Percentiles rank a stretch among this genome's conserved stretches.
Conservation (phyloP, 2,888 invertebrate species). For the Oscheius sp. region DNA sequence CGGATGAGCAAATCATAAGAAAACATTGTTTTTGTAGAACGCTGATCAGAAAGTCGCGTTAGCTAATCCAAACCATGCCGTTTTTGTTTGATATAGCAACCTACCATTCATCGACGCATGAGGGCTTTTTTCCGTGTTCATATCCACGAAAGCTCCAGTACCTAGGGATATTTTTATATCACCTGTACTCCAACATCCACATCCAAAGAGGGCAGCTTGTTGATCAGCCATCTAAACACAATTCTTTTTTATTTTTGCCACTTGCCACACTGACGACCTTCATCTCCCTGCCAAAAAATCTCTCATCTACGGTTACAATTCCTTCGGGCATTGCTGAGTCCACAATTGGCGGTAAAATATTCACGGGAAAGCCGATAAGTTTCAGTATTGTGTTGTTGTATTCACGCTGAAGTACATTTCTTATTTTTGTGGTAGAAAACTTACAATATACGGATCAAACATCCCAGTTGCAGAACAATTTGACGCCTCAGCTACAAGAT, state of each 20-base stretch:
- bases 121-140: slow-evolving; percentile 82
- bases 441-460: slow-evolving; percentile 86
- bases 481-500: slow-evolving; percentile 84
- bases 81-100: too few species aligned
- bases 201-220: slow-evolving; percentile 87
- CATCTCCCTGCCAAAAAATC: slow-evolving; percentile 81
- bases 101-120: slow-evolving; percentile 83
- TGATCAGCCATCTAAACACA: slow-evolving; percentile 80
- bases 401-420: slow-evolving; percentile 73
- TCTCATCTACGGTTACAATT: slow-evolving; percentile 79
- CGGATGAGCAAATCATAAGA: too few species aligned
- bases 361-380: slow-evolving; percentile 80
- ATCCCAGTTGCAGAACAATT: slow-evolving; percentile 90
- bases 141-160: slow-evolving; percentile 87
- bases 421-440: slow-evolving; percentile 12
- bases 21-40: too few species aligned
- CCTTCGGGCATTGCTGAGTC: slow-evolving; percentile 73
- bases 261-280: slow-evolving; percentile 83
- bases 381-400: slow-evolving; percentile 83
- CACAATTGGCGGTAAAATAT: slow-evolving; percentile 78
- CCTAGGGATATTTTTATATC: slow-evolving; percentile 89
- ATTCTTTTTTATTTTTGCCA: slow-evolving; percentile 38
- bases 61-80: too few species aligned
- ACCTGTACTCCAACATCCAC: slow-evolving; percentile 81
- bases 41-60: too few species aligned